These are phyloP conservation scores for Diadema setosum DNA, from an alignment of 35 echinoderm and acorn worm genomes.

Conservation along the genomic window DNA sequence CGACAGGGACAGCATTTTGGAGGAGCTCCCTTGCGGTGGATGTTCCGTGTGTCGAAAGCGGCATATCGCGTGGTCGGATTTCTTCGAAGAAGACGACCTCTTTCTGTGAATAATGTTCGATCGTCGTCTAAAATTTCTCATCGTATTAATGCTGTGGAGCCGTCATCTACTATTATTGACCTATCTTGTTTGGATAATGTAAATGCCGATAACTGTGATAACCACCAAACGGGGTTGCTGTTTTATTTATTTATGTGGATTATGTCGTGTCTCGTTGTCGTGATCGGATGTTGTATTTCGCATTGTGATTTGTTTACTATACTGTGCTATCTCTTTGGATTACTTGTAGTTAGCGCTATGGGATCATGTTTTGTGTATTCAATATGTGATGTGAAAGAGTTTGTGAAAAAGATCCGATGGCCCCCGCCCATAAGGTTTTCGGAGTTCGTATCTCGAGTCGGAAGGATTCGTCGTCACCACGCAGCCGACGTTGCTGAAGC, in stretches of 20 bases:
- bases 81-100: constrained; percentile 32
- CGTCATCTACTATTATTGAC: no score
- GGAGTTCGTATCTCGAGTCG: not conserved
- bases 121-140: not conserved
- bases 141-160: not conserved
- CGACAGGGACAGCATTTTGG: constrained; percentile 28
- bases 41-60: constrained; percentile 6
- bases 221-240: not conserved
- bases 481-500: not conserved
- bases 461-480: not conserved
- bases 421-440: not conserved
- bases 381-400: not conserved
- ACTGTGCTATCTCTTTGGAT: not conserved
- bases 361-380: not conserved
- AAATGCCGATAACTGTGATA: not conserved
- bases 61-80: constrained; percentile 10
- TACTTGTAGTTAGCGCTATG: not conserved
- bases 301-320: not conserved
- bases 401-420: not conserved
- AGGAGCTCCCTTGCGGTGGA: no score
- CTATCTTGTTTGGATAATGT: no score
- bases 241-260: not conserved
- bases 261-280: not conserved
- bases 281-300: not conserved
- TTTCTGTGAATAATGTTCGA: not conserved